Percentiles rank a stretch among this genome's conserved stretches.
Evolutionary conservation across 2,888 invertebrate genomes (phyloP).

Genomic region (Therioaphis trifolii): DNA sequence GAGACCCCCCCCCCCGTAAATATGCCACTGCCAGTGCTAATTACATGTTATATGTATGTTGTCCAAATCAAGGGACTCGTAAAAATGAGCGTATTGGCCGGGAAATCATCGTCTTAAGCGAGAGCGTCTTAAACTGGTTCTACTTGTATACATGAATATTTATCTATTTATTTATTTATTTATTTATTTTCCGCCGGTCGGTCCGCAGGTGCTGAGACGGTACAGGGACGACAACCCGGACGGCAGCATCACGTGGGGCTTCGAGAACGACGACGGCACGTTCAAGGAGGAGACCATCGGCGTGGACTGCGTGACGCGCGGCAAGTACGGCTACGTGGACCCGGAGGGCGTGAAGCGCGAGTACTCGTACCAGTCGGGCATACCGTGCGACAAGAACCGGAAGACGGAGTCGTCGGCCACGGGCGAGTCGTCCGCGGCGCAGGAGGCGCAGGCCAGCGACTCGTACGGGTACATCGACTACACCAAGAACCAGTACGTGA

Average conservation of each 20-base stretch:
- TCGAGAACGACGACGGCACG: constrained; percentile 87
- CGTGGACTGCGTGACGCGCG: constrained; percentile 79
- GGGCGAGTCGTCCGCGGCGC: constrained; percentile 66
- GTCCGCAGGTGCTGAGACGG: constrained; percentile 69
- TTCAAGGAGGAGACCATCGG: constrained; percentile 88
- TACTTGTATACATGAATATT: too few relatives aligned
- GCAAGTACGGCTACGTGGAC: constrained; percentile 86
- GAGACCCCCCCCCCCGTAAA: too few relatives aligned
- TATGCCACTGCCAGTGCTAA: too few relatives aligned
- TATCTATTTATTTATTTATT: too few relatives aligned
- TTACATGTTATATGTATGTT: too few relatives aligned
- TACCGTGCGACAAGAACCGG: constrained; percentile 74
- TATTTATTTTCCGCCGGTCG: too few relatives aligned
- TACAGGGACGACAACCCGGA: constrained; percentile 84
- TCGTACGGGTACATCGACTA: constrained; percentile 77
- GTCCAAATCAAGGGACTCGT: too few relatives aligned
- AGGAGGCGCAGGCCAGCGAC: constrained; percentile 65
- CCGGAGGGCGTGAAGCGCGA: constrained; percentile 85
- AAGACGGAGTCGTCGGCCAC: constrained; percentile 65
- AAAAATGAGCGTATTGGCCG: too few relatives aligned
- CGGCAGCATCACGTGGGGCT: constrained; percentile 88
- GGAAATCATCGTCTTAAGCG: too few relatives aligned
- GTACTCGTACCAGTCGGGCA: constrained; percentile 85
- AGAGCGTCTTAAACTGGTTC: too few relatives aligned
- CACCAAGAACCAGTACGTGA: constrained; percentile 78